Evolutionary conservation across 2,888 invertebrate genomes (phyloP), one percentile per base, ranked within the genome.

Genomic region (Leptinotarsa tumamoca): DNA sequence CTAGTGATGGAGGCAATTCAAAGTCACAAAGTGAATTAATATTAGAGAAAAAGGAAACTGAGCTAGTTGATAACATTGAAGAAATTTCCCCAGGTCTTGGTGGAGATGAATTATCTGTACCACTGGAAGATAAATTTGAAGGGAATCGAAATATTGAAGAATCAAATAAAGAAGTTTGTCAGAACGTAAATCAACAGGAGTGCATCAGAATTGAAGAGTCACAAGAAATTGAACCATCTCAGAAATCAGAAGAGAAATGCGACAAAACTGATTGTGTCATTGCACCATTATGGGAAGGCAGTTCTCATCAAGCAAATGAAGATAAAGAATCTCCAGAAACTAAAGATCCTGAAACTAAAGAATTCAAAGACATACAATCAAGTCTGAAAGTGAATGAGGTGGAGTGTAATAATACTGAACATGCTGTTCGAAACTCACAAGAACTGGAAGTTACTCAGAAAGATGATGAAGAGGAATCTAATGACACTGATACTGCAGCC

Each of bases 391-490:
- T 43, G 43, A 43, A 43, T 10, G 43, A 43, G 43, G 10, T 43
- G 13, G 43, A 43, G 43, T 43, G 43, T 43, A 43, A 43, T 43
- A 43, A 43, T 43, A 43, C 43, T 43, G 43, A 43, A 43, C 43
- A 43, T 10, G 43, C 17, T n/a, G 52, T 67, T 33, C 52, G 49
- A 56, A 63, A 58, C 23, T 23, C 15, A 67, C 51, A 68, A 17
- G 33, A 23, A 18, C 18, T 27, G 15, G 73, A 75, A 21, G 15
- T 43, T 73, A 23, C 27, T 43, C 69, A 74, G 66, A 66, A 17
- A 51, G 17, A 43, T 61, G n/a, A 17, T 2, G 56, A 70, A 70
- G 33, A 33, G 49, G n/a, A 27, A 27, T 33, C 61, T 68, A 33
- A 67, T 18, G 54, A 54, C 21, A 76, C 17, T 54, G 66, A 56